These are phyloP conservation scores for Tetranychus truncatus DNA, from an alignment of 2,888 invertebrate species.

Conservation along the genomic window DNA sequence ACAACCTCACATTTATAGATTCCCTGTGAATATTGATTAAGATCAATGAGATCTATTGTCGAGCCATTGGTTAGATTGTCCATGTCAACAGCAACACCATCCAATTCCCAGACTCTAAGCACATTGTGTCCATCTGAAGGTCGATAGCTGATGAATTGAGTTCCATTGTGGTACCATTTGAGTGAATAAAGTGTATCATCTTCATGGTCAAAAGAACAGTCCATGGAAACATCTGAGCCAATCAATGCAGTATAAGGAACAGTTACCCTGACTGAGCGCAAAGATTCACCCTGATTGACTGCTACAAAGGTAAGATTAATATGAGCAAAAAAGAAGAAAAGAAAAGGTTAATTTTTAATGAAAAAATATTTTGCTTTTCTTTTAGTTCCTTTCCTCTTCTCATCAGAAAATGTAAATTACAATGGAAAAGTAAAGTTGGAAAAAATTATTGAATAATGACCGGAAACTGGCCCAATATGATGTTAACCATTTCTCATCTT, in stretches of 20 bases:
- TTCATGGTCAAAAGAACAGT: conserved; percentile 15
- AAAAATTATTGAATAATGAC: no score
- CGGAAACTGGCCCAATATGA: no score
- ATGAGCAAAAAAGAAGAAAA: not conserved
- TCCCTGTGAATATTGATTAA: conserved; percentile 14
- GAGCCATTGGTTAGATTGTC: conserved; percentile 8
- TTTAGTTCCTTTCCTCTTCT: no score
- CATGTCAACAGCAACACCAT: not conserved
- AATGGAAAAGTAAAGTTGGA: no score
- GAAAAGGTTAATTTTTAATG: not conserved
- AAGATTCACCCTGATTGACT: not conserved
- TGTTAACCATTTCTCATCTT: no score
- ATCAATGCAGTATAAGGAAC: not conserved
- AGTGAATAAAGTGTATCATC: conserved; percentile 19
- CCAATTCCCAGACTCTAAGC: not conserved
- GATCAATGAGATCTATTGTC: conserved; percentile 7
- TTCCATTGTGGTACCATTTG: conserved; percentile 18
- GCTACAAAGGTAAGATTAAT: no score
- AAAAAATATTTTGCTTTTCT: no score
- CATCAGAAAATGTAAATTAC: no score
- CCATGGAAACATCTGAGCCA: not conserved
- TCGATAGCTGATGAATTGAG: conserved; percentile 19
- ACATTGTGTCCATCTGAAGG: not conserved
- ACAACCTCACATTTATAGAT: conserved; percentile 17
- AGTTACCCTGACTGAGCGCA: not conserved